These are phyloP conservation scores for Allobates femoralis DNA, from an alignment of 2,797 vertebrate species.

Conservation along the genomic window DNA sequence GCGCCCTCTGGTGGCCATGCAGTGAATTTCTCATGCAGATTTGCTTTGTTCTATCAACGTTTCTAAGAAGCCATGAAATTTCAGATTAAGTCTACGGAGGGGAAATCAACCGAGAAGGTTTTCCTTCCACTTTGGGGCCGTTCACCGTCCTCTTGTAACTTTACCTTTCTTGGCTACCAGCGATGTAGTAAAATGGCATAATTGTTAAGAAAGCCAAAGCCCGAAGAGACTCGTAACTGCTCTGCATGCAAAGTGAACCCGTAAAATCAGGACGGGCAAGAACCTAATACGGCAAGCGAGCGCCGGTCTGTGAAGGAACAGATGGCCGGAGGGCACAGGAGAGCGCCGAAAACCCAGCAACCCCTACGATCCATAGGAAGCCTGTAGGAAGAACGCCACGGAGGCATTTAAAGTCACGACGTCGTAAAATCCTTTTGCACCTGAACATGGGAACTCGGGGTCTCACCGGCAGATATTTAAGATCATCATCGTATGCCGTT, in stretches of 20 bases:
- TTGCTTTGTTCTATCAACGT: conserved; percentile 8
- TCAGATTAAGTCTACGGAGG: conserved; percentile 47
- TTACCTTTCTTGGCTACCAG: conserved; percentile 59
- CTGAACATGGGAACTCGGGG: conserved; percentile 37
- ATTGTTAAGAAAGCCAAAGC: conserved; percentile 56
- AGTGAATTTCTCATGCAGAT: not conserved
- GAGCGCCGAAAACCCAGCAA: not conserved
- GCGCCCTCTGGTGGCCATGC: conserved; percentile 9
- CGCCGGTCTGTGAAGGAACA: conserved; percentile 8
- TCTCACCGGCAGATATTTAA: conserved; percentile 14
- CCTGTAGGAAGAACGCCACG: not conserved
- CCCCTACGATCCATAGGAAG: not conserved
- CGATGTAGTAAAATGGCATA: conserved; percentile 55
- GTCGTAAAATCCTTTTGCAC: conserved; percentile 26
- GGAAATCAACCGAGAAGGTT: conserved; percentile 55
- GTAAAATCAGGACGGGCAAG: conserved; percentile 46
- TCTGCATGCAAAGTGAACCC: conserved; percentile 52
- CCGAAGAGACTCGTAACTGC: conserved; percentile 43
- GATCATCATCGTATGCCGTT: conserved; percentile 12
- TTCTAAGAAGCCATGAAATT: conserved; percentile 45
- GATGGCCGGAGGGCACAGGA: conserved; percentile 34
- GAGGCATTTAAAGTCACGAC: not conserved
- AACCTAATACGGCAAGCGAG: conserved; percentile 33
- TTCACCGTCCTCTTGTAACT: conserved; percentile 40
- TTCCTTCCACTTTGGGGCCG: conserved; percentile 52